Percentiles rank a stretch among this genome's conserved stretches.
Conservation (phyloP, 2,888 invertebrate genomes). For the Caenorhabditis becei region DNA sequence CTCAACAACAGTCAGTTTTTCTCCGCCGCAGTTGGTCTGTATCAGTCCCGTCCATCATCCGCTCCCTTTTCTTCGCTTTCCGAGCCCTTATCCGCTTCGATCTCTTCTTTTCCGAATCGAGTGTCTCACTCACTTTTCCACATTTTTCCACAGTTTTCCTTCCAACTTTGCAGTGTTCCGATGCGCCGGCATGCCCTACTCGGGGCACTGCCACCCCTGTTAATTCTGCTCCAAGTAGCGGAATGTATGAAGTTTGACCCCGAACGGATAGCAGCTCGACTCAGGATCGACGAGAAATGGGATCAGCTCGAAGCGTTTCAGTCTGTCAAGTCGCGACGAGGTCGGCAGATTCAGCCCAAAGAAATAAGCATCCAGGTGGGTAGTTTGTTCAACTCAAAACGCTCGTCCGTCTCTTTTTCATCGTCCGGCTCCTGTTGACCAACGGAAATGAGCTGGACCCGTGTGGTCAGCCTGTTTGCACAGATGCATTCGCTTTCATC, state of each 20-base stretch:
- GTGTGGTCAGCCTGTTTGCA: conserved; percentile 42
- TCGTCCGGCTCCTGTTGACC: conserved; percentile 37
- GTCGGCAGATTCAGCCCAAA: conserved; percentile 76
- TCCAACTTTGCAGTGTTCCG: conserved; percentile 10
- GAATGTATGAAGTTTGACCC: conserved; percentile 76
- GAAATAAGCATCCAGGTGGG: conserved; percentile 79
- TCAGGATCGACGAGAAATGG: conserved; percentile 69
- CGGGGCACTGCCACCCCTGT: conserved; percentile 40
- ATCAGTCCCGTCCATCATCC: conserved; percentile 19
- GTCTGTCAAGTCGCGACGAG: conserved; percentile 62
- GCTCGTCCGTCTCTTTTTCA: conserved; percentile 1
- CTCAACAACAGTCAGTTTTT: conserved; percentile 18
- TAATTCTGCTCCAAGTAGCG: conserved; percentile 23
- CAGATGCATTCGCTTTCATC: conserved; percentile 40
- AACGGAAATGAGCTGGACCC: conserved; percentile 18
- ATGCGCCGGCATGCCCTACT: conserved; percentile 51
- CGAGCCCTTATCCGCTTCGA: conserved; percentile 8
- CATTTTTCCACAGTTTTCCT: conserved; percentile 1
- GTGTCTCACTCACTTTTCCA: conserved; percentile 17
- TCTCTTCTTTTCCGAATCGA: neutral
- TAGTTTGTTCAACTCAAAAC: neutral
- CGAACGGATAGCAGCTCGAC: conserved; percentile 77
- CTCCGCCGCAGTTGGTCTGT: neutral
- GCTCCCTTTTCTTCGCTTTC: neutral
- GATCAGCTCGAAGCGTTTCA: conserved; percentile 67